Base-by-base conservation (phyloP, 2,113 vertebrate genomes). In the Neolamprologus devosi region DNA sequence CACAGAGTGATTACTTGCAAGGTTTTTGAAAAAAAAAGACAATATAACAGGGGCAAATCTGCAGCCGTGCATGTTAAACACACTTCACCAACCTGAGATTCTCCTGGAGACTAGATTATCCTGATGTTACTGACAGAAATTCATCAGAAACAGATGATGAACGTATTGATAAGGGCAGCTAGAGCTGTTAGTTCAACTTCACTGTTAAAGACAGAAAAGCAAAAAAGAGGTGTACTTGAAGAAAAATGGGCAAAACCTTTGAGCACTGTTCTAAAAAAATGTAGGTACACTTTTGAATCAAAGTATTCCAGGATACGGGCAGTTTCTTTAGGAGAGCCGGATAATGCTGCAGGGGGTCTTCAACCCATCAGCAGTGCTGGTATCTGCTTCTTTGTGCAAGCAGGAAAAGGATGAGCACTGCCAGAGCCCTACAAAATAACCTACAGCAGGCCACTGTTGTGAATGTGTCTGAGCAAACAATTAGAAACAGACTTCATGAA, bases 211-310 rank as follows among this genome's bases (percentile, higher is more conserved):
- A 47, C 9, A 75, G 70, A 47, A 11, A 47, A 23, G 37, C 12
- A 70, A 70, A 45, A 42, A 70, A 42, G 37, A 42, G 8, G 8
- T 42, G 37, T 13, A 42, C 5, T 45, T 70, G 23, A 42, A 47
- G 68, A 28, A 73, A 42, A 70, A 9, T 0, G 1, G 11, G n/a
- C 2, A 42, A 26, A 70, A 42, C 0, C 0, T 0, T 40, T 0
- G 12, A 68, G n/a, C 0, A 68, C 63, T 14, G 0, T 40, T 23
- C 63, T 21, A 68, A 40, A 68, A 2, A 21, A 37, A 21, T 21
- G 4, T 12, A 65, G 30, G 60, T 37, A 13, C 1, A 68, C 33
- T 21, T 65, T 68, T 21, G 60, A 68, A 13, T 68, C 60, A 65
- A 65, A 68, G 33, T 68, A 68, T 68, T 68, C 11, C 33, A 68